Base-by-base conservation (phyloP, 2,888 invertebrate species). In the Gari tellinella region DNA sequence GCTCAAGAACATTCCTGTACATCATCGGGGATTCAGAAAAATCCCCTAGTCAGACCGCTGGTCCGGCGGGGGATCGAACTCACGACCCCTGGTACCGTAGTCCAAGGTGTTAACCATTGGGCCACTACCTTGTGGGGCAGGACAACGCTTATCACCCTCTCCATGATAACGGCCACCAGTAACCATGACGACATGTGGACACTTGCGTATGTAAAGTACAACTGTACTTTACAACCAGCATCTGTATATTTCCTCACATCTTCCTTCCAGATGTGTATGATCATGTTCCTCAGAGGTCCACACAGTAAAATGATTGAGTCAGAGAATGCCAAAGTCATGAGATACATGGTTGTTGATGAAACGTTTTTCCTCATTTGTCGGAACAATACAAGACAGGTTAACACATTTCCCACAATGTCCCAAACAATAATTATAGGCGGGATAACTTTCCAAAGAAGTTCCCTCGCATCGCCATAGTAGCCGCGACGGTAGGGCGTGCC, bases 171-270 rank as follows among this genome's bases (percentile, higher is more conserved):
- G 23, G 86, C 83, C 40, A 86, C 87, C 12, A 89, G 80, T 2
- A 88, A 65, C 88, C 89, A 88, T 0, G 84, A 84, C 10, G 87
- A 86, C 15, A 82, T 67, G 48, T 89, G 83, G 7, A 84, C 55
- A 14, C 81, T 74, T 21, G 75, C 61, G 64, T 88, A 88, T n/a
- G 85, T 84, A 23, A 86, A 45, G 64, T 81, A 84, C 0, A 75
- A 25, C 69, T 85, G 81, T 0, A 84, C 48, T 70, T 83, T 81
- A 46, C 86, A 86, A 1, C 66, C 64, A 3, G 51, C 58, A 2
- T 61, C 58, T 12, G 68, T 72, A 4, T 66, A 19, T 1, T 57
- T 25, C 41, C 87, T 72, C 31, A 87, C 46, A 55, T 87, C 86
- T 38, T 72, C 37, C 0, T 74, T 65, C 46, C 64, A 51, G 2